Percentiles rank a stretch among this genome's conserved stretches.
Conservation (phyloP, 64 coral and sea anemone species). For the Montipora cactus region DNA sequence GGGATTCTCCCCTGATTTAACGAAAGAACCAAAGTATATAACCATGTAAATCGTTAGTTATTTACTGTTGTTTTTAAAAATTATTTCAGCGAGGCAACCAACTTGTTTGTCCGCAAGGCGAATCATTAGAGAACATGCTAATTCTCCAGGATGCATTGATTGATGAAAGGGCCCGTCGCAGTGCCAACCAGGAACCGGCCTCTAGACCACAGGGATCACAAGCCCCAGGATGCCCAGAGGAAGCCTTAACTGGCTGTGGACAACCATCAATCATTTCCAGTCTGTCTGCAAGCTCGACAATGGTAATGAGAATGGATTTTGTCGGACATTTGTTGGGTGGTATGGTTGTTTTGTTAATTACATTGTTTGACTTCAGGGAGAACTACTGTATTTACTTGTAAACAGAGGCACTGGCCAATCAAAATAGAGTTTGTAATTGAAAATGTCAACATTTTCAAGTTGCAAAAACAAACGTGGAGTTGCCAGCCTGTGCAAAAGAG, state of each 20-base stretch:
- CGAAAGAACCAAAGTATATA: too few relatives aligned
- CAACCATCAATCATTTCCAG: constrained; percentile 25
- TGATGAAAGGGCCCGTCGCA: constrained; percentile 51
- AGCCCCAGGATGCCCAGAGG: neutral
- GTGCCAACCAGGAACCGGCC: neutral
- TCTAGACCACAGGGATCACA: neutral
- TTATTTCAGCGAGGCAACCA: constrained; percentile 69
- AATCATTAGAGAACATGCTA: constrained; percentile 74
- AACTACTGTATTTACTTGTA: too few relatives aligned
- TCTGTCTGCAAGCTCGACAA: neutral
- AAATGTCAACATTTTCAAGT: neutral
- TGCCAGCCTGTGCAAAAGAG: too few relatives aligned
- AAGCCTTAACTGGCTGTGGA: neutral
- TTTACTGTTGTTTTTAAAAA: neutral
- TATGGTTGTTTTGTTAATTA: too few relatives aligned
- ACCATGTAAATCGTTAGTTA: too few relatives aligned
- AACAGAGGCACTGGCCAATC: too few relatives aligned
- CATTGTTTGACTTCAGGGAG: too few relatives aligned
- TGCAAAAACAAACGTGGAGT: neutral
- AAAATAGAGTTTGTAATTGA: too few relatives aligned
- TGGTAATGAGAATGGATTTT: neutral
- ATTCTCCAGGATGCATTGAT: constrained; percentile 70
- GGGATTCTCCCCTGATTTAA: too few relatives aligned
- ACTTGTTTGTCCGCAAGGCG: constrained; percentile 72
- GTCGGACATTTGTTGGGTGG: too few relatives aligned